Base-by-base conservation (phyloP, 35 echinoderm and acorn worm species). In the Lytechinus variegatus region DNA sequence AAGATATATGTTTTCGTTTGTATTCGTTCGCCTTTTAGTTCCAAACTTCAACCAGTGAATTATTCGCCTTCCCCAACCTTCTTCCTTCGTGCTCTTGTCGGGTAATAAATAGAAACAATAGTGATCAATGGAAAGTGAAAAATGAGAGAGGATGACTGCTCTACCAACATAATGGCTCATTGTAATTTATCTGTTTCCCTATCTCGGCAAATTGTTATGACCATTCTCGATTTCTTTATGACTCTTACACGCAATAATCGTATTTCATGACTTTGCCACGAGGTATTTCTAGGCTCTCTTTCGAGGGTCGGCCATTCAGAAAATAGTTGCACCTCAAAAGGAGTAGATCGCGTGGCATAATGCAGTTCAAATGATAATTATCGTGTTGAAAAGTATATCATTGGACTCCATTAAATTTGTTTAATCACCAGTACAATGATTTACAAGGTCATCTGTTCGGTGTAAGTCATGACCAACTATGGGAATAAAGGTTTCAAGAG, bases 131-230 rank as follows among this genome's bases (percentile, higher is more conserved):
- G 61, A 71, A 71, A 14, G 61, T 71, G 61, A 71, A 71, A 71
- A 71, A 71, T 71, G 61, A 71, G 14, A 13, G 61, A 71, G 61
- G 61, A 71, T 71, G 61, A 16, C 61, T 71, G 61, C 24, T 21
- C 12, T 1, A 13, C 61, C 61, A 71, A 71, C 61, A 71, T 71
- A 71, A 71, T 71, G 61, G 61, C 61, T 71, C 14, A 71, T 71
- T 71, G 87, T 89, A 89, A 89, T 89, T 89, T 89, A 89, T 89
- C 87, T 52, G 87, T 89, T 89, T 89, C 27, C 87, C 87, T 53
- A 53, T 89, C 52, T 53, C 28, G 87, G 28, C 87, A 53, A 89
- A 89, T 89, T 89, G 87, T 89, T 89, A 89, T 89, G 87, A 53
- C 87, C 87, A 89, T 89, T 33, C 28, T 24, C 87, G 87, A 89